These are phyloP conservation scores for Caenorhabditis drosophilae DNA, from an alignment of 2,888 invertebrate species.

Conservation along the genomic window DNA sequence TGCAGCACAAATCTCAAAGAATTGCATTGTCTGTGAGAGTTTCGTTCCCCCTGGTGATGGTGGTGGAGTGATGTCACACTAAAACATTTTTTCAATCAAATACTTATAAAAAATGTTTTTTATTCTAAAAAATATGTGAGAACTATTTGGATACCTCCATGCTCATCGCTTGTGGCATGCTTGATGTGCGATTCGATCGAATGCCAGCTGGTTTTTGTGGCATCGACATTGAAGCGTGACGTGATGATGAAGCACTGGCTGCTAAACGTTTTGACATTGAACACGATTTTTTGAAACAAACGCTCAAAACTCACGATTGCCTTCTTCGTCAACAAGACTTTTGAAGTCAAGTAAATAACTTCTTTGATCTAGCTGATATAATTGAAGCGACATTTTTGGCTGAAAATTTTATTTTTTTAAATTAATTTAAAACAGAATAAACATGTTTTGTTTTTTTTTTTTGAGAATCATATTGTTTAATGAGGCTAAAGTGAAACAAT, in stretches of 20 bases:
- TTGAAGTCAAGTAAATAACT: conserved; percentile 97
- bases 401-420: conserved; percentile 48
- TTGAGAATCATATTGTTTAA: too few relatives aligned
- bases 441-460: too few relatives aligned
- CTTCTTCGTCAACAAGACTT: conserved; percentile 75
- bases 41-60: conserved; percentile 61
- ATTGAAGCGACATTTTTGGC: conserved; percentile 92
- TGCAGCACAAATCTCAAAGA: conserved; percentile 99
- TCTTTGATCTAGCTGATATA: conserved; percentile 98
- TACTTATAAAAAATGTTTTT: not conserved
- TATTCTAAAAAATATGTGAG: too few relatives aligned
- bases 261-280: conserved; percentile 37
- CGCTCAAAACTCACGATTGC: conserved; percentile 31
- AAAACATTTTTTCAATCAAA: conserved; percentile 9
- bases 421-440: not conserved
- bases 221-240: conserved; percentile 69
- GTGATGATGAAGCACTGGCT: conserved; percentile 59
- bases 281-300: not conserved
- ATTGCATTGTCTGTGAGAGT: conserved; percentile 95
- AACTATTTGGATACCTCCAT: conserved; percentile 27
- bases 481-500: too few relatives aligned
- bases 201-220: conserved; percentile 61
- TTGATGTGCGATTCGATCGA: conserved; percentile 59
- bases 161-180: conserved; percentile 58
- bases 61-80: conserved; percentile 56